Evolutionary conservation across 2,797 vertebrate species (phyloP).

Genomic region (Poliocrania exsul): DNA sequence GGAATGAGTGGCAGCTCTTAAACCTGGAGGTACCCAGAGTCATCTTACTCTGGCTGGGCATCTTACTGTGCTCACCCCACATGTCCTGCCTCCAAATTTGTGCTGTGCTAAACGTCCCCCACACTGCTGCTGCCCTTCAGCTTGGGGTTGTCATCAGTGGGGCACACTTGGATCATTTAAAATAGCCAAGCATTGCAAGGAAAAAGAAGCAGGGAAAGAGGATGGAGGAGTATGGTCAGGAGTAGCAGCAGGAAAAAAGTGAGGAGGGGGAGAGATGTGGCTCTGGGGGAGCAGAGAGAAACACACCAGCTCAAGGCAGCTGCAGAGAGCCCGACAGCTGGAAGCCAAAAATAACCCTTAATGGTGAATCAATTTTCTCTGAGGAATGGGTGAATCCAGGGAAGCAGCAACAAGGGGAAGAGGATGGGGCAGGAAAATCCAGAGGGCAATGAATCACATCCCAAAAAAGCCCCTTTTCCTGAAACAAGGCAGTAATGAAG

Average conservation of each 20-base stretch:
- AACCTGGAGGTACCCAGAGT: background rate
- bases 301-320: background rate
- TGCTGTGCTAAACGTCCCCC: background rate
- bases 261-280: background rate
- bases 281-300: background rate
- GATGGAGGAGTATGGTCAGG: background rate
- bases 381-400: background rate
- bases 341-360: slow-evolving; percentile 33
- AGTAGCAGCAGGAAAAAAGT: background rate
- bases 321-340: slow-evolving; percentile 2
- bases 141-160: fast-evolving
- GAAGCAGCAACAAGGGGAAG: background rate
- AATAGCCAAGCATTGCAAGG: fast-evolving
- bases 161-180: background rate
- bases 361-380: background rate
- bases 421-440: slow-evolving; percentile 16
- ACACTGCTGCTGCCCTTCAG: background rate
- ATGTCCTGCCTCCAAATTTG: background rate
- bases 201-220: background rate
- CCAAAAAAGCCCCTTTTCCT: background rate
- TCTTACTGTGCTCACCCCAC: background rate
- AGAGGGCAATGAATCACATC: slow-evolving; percentile 32
- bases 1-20: background rate
- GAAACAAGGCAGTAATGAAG: background rate
- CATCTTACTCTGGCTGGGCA: background rate